Evolutionary conservation across 2,888 invertebrate genomes (phyloP).

Genomic region (Phyto melanocephala): DNA sequence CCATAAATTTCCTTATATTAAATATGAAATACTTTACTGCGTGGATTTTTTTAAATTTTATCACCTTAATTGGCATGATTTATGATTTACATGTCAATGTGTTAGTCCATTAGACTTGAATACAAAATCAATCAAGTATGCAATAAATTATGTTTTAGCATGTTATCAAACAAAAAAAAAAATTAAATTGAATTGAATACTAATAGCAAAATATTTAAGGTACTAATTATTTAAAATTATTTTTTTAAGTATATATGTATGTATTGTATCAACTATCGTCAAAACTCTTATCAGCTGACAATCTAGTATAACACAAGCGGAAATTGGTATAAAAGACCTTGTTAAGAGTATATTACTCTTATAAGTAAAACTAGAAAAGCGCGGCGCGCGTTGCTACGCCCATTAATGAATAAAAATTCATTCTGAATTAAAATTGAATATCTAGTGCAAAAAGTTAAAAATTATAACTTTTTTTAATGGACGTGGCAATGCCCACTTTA

Average conservation of each 20-base stretch:
- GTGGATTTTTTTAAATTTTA: background rate
- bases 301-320: background rate
- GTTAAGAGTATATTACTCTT: too few relatives aligned
- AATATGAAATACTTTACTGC: background rate
- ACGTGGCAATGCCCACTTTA: too few relatives aligned
- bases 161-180: constrained; percentile 29
- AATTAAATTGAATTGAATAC: background rate
- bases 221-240: constrained; percentile 33
- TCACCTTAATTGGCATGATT: background rate
- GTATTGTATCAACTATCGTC: constrained; percentile 11
- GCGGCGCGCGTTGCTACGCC: too few relatives aligned
- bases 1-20: background rate
- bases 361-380: too few relatives aligned
- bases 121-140: background rate
- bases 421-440: too few relatives aligned
- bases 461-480: too few relatives aligned
- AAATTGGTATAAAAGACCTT: background rate
- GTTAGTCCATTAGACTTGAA: background rate
- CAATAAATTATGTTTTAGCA: constrained; percentile 51
- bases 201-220: background rate
- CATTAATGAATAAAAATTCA: too few relatives aligned
- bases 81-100: background rate
- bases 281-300: constrained; percentile 16
- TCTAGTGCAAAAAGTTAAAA: too few relatives aligned
- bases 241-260: constrained; percentile 24